phyloP scores from a whole-genome alignment of 2,113 vertebrate species.

The Xenus cinereus region DNA sequence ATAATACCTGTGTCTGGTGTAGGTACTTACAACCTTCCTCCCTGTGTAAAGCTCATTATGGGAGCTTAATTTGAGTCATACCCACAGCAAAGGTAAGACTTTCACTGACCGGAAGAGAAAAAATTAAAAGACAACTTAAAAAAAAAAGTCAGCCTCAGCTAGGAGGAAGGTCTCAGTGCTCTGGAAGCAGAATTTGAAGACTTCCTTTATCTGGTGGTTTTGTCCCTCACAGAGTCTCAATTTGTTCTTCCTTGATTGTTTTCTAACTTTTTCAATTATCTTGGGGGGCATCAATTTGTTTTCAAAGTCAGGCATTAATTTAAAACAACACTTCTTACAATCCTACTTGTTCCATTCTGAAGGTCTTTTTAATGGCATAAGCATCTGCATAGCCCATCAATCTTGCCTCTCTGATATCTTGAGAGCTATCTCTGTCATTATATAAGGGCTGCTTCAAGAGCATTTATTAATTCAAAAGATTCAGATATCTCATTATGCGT shows the following conservation, averaged over 20 bases:
- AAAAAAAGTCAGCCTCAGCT: background rate
- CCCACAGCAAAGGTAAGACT: background rate
- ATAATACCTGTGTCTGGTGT: rapidly evolving
- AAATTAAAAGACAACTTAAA: background rate
- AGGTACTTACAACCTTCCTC: background rate
- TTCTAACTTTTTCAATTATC: conserved; percentile 41
- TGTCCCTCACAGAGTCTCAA: background rate
- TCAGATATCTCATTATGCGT: background rate
- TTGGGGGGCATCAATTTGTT: conserved; percentile 32
- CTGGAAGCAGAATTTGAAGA: background rate
- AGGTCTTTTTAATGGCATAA: conserved; percentile 41
- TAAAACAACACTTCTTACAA: background rate
- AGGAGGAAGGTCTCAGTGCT: background rate
- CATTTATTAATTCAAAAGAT: conserved; percentile 46
- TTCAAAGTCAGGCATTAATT: conserved; percentile 51
- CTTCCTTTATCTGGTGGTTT: background rate
- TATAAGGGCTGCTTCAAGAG: background rate
- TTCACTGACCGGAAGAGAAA: background rate
- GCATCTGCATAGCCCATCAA: conserved; percentile 55
- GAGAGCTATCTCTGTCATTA: conserved; percentile 27
- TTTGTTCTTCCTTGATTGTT: conserved; percentile 32
- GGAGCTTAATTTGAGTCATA: background rate
- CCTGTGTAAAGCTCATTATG: background rate
- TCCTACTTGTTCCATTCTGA: conserved; percentile 4
- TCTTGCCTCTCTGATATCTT: conserved; percentile 29